These are phyloP conservation scores for Paraplagusia blochii DNA, from an alignment of 2,113 vertebrate genomes.

Conservation along the genomic window DNA sequence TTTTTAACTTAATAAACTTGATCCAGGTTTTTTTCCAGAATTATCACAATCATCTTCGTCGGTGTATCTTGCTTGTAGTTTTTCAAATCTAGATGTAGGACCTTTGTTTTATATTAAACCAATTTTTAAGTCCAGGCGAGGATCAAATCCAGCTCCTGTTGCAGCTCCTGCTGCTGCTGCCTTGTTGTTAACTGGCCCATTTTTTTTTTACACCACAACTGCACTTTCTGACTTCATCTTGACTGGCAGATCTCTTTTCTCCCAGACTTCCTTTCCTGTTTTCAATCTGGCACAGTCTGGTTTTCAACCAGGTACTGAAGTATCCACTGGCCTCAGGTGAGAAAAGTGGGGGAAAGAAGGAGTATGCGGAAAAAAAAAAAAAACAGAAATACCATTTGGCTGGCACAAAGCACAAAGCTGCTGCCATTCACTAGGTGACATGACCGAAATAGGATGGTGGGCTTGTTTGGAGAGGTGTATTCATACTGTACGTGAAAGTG, in stretches of 20 bases:
- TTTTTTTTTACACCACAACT: neutral
- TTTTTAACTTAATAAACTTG: too few species aligned
- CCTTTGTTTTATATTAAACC: too few species aligned
- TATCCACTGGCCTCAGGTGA: conserved; percentile 4
- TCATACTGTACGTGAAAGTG: neutral
- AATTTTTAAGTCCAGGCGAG: too few species aligned
- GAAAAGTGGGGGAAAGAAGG: neutral
- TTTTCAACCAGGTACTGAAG: conserved; percentile 11
- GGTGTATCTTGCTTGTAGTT: too few species aligned
- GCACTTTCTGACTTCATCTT: neutral
- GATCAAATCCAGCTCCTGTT: neutral
- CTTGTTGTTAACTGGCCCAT: too few species aligned
- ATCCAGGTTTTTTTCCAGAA: too few species aligned
- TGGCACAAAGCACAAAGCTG: conserved; percentile 9
- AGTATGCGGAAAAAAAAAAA: conserved; percentile 2
- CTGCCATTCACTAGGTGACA: neutral
- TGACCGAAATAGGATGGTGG: conserved; percentile 5
- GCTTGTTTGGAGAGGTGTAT: conserved; percentile 2
- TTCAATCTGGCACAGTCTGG: conserved; percentile 11
- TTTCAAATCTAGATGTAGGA: too few species aligned
- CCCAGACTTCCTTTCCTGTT: neutral
- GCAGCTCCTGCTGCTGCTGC: too few species aligned
- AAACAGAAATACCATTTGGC: conserved; percentile 7
- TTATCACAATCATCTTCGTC: too few species aligned
- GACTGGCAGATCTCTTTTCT: neutral